These are phyloP conservation scores for Saguinus oedipus DNA, from an alignment of 2,797 vertebrate species.

Conservation along the genomic window DNA sequence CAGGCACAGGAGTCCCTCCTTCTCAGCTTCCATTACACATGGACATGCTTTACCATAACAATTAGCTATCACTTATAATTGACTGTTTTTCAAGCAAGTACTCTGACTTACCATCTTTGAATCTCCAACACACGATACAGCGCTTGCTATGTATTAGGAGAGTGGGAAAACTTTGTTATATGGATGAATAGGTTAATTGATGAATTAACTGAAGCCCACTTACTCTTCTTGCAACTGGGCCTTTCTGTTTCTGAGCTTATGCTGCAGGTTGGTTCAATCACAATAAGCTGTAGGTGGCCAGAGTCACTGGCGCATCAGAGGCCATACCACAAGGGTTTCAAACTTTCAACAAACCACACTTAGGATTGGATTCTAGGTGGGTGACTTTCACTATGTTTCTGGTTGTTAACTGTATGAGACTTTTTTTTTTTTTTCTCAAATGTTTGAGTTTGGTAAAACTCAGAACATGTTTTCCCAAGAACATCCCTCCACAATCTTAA, in stretches of 20 bases:
- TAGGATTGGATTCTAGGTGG: conserved; percentile 31
- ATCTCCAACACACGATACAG: background rate
- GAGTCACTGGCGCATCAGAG: background rate
- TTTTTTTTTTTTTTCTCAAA: background rate
- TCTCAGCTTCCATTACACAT: background rate
- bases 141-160: background rate
- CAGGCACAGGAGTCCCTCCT: background rate
- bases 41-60: background rate
- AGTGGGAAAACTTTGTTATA: background rate
- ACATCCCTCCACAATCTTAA: conserved; percentile 52
- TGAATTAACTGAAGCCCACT: background rate
- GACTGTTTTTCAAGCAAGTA: background rate
- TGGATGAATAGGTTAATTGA: background rate
- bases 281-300: conserved; percentile 16
- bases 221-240: background rate
- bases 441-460: conserved; percentile 62
- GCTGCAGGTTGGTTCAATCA: background rate
- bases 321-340: conserved; percentile 14
- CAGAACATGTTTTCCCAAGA: conserved; percentile 68
- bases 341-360: conserved; percentile 51
- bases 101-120: background rate
- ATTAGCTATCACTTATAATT: background rate
- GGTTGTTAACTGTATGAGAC: conserved; percentile 46
- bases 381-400: conserved; percentile 5
- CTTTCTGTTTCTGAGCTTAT: background rate